Evolutionary conservation across 53 echinoderm and acorn worm species (phyloP).

Genomic region (Echinarachnius parma): DNA sequence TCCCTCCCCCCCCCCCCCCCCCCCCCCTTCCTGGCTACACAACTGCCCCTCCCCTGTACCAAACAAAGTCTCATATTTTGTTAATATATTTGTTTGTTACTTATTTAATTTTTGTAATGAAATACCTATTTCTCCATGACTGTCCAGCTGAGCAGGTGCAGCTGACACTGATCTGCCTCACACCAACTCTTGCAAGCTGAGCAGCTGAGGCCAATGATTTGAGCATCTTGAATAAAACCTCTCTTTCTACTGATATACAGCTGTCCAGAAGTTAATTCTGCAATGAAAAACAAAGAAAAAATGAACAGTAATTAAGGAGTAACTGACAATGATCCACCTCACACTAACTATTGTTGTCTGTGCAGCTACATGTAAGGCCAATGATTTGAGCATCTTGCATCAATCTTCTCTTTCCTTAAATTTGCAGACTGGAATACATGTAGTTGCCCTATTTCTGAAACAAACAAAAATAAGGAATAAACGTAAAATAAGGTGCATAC

Average conservation of each 20-base stretch:
- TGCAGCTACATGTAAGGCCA: background rate
- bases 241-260: background rate
- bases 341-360: background rate
- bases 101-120: background rate
- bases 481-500: too few species aligned
- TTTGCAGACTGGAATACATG: too few species aligned
- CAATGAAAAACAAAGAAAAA: background rate
- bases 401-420: background rate
- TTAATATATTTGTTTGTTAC: too few species aligned
- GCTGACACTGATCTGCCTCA: constrained; percentile 2
- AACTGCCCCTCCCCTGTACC: too few species aligned
- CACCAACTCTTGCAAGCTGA: background rate
- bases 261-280: too few species aligned
- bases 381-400: background rate
- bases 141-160: constrained; percentile 31
- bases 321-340: background rate
- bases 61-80: too few species aligned
- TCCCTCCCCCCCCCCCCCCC: too few species aligned
- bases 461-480: too few species aligned
- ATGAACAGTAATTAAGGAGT: background rate
- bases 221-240: background rate
- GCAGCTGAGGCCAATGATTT: background rate
- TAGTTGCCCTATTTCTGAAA: too few species aligned
- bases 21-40: too few species aligned
- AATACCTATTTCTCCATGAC: constrained; percentile 57